These are phyloP conservation scores for Cataglyphis altisquamis DNA, from an alignment of 2,888 invertebrate species.

Conservation along the genomic window DNA sequence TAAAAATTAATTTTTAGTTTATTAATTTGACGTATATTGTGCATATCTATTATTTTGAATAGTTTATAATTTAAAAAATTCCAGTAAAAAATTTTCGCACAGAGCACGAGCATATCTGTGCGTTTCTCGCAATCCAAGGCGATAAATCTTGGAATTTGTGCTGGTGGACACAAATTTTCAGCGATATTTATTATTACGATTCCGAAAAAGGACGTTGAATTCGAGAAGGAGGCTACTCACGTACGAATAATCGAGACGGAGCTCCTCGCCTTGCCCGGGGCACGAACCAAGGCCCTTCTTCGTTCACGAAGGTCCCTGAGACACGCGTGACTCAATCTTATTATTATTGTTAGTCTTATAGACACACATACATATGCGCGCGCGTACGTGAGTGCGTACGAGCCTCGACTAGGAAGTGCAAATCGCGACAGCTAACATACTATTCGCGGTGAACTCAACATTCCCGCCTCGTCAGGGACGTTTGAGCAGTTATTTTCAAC, in stretches of 20 bases:
- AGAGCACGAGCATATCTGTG: too few relatives aligned
- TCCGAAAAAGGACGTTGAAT: conserved; percentile 71
- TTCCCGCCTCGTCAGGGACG: conserved; percentile 84
- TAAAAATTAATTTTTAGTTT: background rate
- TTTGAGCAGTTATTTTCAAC: conserved; percentile 84
- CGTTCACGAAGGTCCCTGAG: conserved; percentile 80
- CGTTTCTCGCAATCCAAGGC: background rate
- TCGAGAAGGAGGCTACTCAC: conserved; percentile 51
- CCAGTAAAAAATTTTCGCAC: too few relatives aligned
- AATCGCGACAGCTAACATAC: conserved; percentile 79
- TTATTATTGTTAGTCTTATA: conserved; percentile 81
- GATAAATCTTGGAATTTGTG: background rate
- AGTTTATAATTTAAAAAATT: background rate
- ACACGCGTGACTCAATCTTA: conserved; percentile 83
- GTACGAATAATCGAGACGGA: conserved; percentile 67
- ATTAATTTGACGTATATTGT: background rate
- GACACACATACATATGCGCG: conserved; percentile 25
- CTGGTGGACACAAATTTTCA: conserved; percentile 17
- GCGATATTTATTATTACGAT: conserved; percentile 9
- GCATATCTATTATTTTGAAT: too few relatives aligned
- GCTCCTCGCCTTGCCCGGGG: conserved; percentile 84
- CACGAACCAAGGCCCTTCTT: conserved; percentile 84
- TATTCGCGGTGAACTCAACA: conserved; percentile 82
- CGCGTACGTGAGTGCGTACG: conserved; percentile 56
- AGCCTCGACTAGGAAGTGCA: conserved; percentile 82